Evolutionary conservation across 1,140 invertebrate species (phyloP).

Genomic region (Drosophila aff.): DNA sequence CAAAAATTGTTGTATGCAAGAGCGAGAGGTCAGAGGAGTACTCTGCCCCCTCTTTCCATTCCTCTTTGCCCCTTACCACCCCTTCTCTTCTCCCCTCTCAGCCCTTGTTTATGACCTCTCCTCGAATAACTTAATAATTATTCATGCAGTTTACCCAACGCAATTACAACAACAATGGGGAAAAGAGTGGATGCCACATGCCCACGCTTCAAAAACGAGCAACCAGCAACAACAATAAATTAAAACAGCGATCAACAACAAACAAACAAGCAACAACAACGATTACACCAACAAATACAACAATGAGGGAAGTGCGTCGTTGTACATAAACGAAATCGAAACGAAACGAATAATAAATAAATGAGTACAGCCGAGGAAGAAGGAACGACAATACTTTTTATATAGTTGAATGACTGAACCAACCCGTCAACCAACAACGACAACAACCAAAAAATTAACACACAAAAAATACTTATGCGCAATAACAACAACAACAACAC

Average conservation of each 20-base stretch:
- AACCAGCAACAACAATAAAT: constrained; percentile 35
- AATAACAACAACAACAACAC: constrained; percentile 48
- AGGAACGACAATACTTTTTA: constrained; percentile 76
- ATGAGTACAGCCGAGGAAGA: constrained; percentile 39
- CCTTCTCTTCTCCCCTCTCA: background rate
- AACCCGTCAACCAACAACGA: constrained; percentile 72
- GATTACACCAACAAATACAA: constrained; percentile 32
- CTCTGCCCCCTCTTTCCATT: background rate
- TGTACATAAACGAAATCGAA: constrained; percentile 77
- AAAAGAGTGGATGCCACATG: constrained; percentile 71
- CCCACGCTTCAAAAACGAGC: constrained; percentile 62
- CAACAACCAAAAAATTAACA: constrained; percentile 70
- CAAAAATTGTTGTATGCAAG: constrained; percentile 12
- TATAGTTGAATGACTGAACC: constrained; percentile 82
- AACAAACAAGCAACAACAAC: constrained; percentile 45
- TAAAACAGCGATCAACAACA: constrained; percentile 47
- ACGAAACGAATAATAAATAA: constrained; percentile 74
- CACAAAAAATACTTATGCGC: constrained; percentile 75
- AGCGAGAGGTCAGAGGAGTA: constrained; percentile 1
- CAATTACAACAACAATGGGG: constrained; percentile 61
- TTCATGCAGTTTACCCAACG: constrained; percentile 74
- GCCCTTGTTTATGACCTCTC: constrained; percentile 29
- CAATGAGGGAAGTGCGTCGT: constrained; percentile 40
- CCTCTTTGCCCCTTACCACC: background rate
- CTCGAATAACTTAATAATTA: constrained; percentile 78